A percentile compares a stretch with the other conserved stretches of the same genome.
phyloP scores from a whole-genome alignment of 2,797 vertebrate genomes.

The Denticeps clupeoides region DNA sequence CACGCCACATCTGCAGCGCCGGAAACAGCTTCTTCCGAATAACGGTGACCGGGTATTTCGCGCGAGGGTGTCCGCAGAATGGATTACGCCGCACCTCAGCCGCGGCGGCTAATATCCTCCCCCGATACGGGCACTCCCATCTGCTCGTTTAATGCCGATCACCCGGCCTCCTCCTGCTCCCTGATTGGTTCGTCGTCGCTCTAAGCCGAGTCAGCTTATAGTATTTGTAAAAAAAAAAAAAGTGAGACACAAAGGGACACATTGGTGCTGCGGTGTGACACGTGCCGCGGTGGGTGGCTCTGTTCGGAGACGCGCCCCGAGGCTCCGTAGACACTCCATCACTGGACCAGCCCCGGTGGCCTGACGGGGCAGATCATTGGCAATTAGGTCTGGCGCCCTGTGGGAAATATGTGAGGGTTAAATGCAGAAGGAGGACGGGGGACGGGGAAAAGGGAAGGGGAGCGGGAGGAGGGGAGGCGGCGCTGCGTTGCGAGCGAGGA shows the following conservation, averaged over 20 bases:
- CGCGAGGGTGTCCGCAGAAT: constrained; percentile 30
- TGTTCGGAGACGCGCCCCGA: too few species aligned
- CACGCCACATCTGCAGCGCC: too few species aligned
- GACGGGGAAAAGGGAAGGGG: constrained; percentile 7
- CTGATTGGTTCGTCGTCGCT: constrained; percentile 27
- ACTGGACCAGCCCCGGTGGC: background rate
- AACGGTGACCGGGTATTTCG: constrained; percentile 11
- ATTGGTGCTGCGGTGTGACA: constrained; percentile 28
- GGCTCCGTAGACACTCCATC: too few species aligned
- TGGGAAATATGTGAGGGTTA: constrained; percentile 43
- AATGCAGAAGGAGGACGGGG: constrained; percentile 32
- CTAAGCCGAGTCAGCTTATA: constrained; percentile 32
- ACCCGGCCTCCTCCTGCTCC: constrained; percentile 40
- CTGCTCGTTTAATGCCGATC: constrained; percentile 64
- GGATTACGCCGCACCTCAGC: constrained; percentile 45
- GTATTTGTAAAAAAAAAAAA: constrained; percentile 40
- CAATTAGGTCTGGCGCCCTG: constrained; percentile 27
- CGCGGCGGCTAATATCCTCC: constrained; percentile 50
- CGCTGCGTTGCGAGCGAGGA: too few species aligned
- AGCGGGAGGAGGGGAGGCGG: background rate
- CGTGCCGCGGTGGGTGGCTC: too few species aligned
- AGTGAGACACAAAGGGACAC: constrained; percentile 29
- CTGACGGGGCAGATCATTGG: constrained; percentile 5
- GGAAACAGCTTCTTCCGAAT: constrained; percentile 6
- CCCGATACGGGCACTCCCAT: constrained; percentile 56